phyloP scores from a whole-genome alignment of 2,888 invertebrate genomes.

The Apamea epomidion region DNA sequence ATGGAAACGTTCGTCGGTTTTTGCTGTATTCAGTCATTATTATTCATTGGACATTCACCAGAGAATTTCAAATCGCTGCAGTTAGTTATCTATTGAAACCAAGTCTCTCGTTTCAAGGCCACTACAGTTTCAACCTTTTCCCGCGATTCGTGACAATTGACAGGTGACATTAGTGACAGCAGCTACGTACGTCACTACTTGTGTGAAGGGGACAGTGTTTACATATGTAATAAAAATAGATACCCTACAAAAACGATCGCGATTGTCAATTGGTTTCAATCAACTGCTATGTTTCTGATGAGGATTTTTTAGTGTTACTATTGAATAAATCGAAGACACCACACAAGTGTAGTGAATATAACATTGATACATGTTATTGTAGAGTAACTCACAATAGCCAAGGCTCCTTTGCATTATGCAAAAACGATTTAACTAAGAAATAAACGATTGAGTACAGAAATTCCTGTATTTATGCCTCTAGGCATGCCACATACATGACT shows the following conservation, averaged over 20 bases:
- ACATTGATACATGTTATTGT: neutral
- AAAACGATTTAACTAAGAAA: conserved; percentile 30
- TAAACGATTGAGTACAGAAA: conserved; percentile 24
- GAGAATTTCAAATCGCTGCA: neutral
- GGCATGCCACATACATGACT: conserved; percentile 7
- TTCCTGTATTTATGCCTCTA: conserved; percentile 9
- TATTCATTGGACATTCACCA: neutral
- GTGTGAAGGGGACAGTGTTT: neutral
- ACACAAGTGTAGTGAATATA: neutral
- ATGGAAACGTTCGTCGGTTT: neutral
- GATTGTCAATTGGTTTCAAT: neutral
- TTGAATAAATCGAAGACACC: neutral
- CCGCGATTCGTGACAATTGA: neutral
- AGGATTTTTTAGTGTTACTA: neutral
- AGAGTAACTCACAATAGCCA: neutral
- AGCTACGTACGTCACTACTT: neutral
- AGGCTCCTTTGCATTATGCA: conserved; percentile 20
- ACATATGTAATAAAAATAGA: neutral
- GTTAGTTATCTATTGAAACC: neutral
- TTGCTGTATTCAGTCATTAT: neutral
- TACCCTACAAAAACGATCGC: neutral
- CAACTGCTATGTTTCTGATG: neutral
- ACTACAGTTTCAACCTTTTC: neutral
- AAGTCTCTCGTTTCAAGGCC: neutral
- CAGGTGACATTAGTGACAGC: neutral